Conservation (phyloP, 2,797 vertebrate genomes). For the Premnoplex brunnescens region DNA sequence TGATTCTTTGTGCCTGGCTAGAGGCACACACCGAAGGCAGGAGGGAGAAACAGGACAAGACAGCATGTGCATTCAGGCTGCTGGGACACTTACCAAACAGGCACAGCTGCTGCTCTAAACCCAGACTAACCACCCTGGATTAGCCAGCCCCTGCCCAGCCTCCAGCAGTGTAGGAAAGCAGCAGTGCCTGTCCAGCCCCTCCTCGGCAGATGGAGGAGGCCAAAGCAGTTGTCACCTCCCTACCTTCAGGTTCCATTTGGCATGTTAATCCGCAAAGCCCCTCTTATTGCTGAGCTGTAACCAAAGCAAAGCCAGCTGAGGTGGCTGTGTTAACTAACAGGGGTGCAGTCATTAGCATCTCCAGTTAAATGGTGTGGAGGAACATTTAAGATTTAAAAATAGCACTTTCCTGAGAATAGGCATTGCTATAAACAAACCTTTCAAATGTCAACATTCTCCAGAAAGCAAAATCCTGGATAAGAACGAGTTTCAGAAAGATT, state of each 20-base stretch:
- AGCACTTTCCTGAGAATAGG: neutral
- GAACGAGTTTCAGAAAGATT: neutral
- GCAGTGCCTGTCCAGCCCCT: neutral
- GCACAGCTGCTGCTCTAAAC: neutral
- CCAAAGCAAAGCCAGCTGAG: neutral
- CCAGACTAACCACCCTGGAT: neutral
- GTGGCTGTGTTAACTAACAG: neutral
- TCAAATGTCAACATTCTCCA: neutral
- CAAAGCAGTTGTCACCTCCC: neutral
- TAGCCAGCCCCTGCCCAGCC: neutral
- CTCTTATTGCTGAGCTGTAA: neutral
- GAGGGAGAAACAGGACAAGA: neutral
- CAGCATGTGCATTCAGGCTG: neutral
- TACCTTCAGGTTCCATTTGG: neutral
- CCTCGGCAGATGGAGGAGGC: neutral
- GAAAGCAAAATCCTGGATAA: neutral
- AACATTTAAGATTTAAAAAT: neutral
- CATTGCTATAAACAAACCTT: neutral
- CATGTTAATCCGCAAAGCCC: neutral
- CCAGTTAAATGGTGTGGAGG: neutral
- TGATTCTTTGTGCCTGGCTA: neutral
- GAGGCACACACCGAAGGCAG: fast-evolving
- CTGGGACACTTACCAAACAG: fast-evolving
- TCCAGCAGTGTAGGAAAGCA: neutral
- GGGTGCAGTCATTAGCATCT: neutral